Evolutionary conservation across 2,797 vertebrate genomes (phyloP).

Genomic region (Gambusia yucatana): DNA sequence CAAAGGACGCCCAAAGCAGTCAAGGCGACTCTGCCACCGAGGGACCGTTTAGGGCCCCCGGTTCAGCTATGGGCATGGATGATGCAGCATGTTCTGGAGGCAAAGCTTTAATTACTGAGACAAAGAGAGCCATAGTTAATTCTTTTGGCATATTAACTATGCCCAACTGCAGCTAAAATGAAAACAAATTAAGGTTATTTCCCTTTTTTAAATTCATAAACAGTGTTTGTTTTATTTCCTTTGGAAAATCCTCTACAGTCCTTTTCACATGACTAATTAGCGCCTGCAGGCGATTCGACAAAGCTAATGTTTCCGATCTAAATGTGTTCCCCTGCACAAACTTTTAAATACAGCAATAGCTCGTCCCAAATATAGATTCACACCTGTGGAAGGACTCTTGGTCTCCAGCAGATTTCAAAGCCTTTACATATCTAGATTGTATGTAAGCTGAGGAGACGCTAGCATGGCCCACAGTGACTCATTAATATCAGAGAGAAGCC

Average conservation of each 20-base stretch:
- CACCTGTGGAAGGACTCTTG: not conserved
- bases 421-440: conserved; percentile 16
- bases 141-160: not conserved
- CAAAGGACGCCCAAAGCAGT: not conserved
- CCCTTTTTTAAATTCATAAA: not conserved
- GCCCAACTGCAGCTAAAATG: not conserved
- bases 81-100: conserved; percentile 1
- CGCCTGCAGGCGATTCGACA: not conserved
- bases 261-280: not conserved
- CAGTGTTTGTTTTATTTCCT: not conserved
- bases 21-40: not conserved
- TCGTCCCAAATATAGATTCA: not conserved
- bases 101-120: not conserved
- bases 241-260: not conserved
- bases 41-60: not conserved
- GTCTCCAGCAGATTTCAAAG: conserved; percentile 3
- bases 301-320: not conserved
- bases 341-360: not conserved
- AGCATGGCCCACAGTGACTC: conserved; percentile 13
- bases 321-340: not conserved
- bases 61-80: not conserved
- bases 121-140: not conserved
- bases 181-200: not conserved
- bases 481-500: conserved; percentile 17
- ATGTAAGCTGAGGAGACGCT: not conserved